phyloP scores from a whole-genome alignment of 2,113 vertebrate species.

The Oplegnathus fasciatus region DNA sequence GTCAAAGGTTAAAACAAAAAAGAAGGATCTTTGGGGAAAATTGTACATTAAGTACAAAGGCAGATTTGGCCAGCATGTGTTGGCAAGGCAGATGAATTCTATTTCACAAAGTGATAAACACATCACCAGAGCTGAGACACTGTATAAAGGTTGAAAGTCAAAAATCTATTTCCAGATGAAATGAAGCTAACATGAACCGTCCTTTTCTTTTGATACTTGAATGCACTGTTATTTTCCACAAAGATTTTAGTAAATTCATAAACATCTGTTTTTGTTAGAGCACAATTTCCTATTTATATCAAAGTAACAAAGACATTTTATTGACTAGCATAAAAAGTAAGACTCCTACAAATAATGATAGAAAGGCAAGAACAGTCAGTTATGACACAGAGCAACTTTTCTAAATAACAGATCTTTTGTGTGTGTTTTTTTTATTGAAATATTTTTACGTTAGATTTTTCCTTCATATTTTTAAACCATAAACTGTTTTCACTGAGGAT shows the following conservation, averaged over 20 bases:
- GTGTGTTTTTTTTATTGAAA: not conserved
- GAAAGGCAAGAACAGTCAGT: not conserved
- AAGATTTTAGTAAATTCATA: not conserved
- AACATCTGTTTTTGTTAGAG: not conserved
- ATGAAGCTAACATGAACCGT: not conserved
- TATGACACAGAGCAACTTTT: not conserved
- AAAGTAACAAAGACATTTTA: not conserved
- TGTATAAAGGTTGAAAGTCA: not conserved
- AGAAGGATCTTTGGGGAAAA: not conserved
- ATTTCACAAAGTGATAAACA: not conserved
- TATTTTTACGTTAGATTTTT: not conserved
- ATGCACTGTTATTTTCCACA: not conserved
- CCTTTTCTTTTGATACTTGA: too few relatives aligned
- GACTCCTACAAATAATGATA: not conserved
- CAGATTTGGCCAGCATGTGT: not conserved
- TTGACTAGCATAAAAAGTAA: not conserved
- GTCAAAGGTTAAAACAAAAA: not conserved
- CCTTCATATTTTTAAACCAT: not conserved
- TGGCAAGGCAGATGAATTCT: not conserved
- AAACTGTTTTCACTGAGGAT: not conserved
- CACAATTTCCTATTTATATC: not conserved
- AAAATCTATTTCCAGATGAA: not conserved
- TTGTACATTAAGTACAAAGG: not conserved
- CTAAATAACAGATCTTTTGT: too few relatives aligned
- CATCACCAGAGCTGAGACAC: not conserved